Base-by-base conservation (phyloP, 2,797 vertebrate genomes). In the Hippoglossus hippoglossus region DNA sequence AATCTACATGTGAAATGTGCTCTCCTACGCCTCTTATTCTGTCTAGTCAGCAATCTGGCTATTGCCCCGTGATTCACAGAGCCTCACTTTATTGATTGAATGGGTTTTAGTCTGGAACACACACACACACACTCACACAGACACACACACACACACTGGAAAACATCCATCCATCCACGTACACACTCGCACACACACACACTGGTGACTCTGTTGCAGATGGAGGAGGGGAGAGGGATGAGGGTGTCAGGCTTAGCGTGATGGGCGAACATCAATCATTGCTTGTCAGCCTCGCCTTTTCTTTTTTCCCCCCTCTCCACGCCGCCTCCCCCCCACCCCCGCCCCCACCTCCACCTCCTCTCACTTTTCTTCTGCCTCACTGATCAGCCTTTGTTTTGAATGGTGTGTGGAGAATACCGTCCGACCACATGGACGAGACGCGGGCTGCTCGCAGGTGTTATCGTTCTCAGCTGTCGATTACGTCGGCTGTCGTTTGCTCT, bases 1-100 rank as follows among this genome's bases (percentile, higher is more conserved):
- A 93, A 94, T 94, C 93, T 94, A 85, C 93, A 94, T 94, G 92
- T 92, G 90, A 91, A 92, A 95, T 93, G 92, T 81, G 88, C 87
- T 89, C 83, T 86, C 69, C 77, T 62, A 76, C 70, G 78, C 83
- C 79, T 82, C 82, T 63, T 79, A 85, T 91, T 88, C 80, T 92
- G 93, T 92, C 91, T 83, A 84, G 90, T 94, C 94, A 94, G 93
- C 93, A 88, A 91, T 90, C 83, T 89, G 88, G 87, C 82, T 84
- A 73, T 79, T 81, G 87, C 67, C 64, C 83, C 26, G 86, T 88
- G 85, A 92, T 90, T 90, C 84, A 85, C 86, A 89, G 80, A 77
- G 83, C 77, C 92, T 83, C 75, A 85, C 90, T 92, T 84, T 92
- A 95, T 95, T 94, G 92, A 94, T 95, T 94, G 91, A 77, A 80